A percentile compares a stretch with the other conserved stretches of the same genome.
These are phyloP conservation scores for Bellardia bayeri DNA, from an alignment of 2,888 invertebrate genomes.

Conservation along the genomic window DNA sequence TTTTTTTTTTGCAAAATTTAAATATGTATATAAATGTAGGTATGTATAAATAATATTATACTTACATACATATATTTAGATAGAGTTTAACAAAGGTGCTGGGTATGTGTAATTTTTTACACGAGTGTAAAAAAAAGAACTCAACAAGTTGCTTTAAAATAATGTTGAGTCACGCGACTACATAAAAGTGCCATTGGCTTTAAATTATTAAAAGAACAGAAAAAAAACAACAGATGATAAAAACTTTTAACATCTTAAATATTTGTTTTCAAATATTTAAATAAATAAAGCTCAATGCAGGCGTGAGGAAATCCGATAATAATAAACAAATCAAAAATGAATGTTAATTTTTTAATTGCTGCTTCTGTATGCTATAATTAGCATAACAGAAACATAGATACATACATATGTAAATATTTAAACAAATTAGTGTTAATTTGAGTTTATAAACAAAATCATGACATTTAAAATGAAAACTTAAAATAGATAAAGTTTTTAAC, in stretches of 20 bases:
- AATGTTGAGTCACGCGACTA: constrained; percentile 7
- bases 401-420: neutral
- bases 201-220: neutral
- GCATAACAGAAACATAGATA: constrained; percentile 1
- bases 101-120: neutral
- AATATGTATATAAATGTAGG: neutral
- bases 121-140: neutral
- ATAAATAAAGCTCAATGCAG: neutral
- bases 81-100: neutral
- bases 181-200: constrained; percentile 5
- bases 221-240: neutral
- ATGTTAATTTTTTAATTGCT: neutral
- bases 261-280: neutral
- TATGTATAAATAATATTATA: too few relatives aligned
- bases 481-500: too few relatives aligned
- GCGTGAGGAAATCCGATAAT: neutral
- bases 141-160: constrained; percentile 18
- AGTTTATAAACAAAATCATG: neutral
- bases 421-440: neutral
- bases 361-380: neutral
- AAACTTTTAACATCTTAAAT: constrained; percentile 1
- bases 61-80: neutral
- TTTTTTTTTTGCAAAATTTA: neutral
- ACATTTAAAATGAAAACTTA: neutral
- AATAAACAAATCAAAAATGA: constrained; percentile 18